phyloP scores from a whole-genome alignment of 2,888 invertebrate species.

The Alentia gelatinosa region DNA sequence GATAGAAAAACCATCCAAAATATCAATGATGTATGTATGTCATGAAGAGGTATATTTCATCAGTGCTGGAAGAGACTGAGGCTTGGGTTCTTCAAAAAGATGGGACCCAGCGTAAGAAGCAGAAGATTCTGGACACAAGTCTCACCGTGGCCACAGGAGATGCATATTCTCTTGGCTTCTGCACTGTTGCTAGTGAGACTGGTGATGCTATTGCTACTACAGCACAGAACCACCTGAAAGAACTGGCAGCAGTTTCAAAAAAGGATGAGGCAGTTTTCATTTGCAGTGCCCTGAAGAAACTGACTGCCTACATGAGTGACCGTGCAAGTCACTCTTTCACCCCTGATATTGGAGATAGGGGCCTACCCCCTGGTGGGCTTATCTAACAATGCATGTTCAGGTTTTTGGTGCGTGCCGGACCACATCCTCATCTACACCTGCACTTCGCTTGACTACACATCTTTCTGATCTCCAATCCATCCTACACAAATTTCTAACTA shows the following conservation, averaged over 20 bases:
- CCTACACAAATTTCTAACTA: too few relatives aligned
- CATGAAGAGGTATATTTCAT: neutral
- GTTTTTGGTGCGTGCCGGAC: too few relatives aligned
- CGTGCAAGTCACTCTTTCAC: too few relatives aligned
- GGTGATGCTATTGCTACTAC: neutral
- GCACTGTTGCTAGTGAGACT: constrained; percentile 13
- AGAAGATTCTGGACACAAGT: constrained; percentile 41
- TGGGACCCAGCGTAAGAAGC: neutral
- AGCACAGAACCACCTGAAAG: constrained; percentile 32
- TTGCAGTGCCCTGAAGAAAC: neutral
- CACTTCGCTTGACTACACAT: too few relatives aligned
- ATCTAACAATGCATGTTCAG: too few relatives aligned
- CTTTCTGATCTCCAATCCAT: too few relatives aligned
- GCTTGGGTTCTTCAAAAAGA: neutral
- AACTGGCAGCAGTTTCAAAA: neutral
- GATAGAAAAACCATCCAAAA: constrained; percentile 35
- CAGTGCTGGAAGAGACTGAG: neutral
- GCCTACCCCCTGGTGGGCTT: too few relatives aligned
- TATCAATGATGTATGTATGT: constrained; percentile 21
- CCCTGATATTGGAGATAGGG: too few relatives aligned
- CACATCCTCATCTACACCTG: too few relatives aligned
- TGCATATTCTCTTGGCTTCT: neutral
- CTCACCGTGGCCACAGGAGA: neutral
- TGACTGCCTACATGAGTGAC: constrained; percentile 15
- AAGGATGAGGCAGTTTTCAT: neutral